Evolutionary conservation across 2,888 invertebrate species (phyloP).

Genomic region (Mayetiola destructor): DNA sequence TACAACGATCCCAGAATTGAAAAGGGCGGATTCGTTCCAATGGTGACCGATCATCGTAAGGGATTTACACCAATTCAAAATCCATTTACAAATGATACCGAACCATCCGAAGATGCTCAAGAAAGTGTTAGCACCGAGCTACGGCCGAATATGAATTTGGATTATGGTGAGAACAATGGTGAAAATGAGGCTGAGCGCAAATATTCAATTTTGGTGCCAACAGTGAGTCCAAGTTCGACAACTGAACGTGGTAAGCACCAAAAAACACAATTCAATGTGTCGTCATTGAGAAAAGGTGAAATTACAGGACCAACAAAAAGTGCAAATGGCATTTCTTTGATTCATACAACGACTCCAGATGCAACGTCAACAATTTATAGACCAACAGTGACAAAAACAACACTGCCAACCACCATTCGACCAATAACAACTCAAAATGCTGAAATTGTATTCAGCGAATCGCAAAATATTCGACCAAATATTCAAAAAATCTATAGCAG

Average conservation of each 20-base stretch:
- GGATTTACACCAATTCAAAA: slow-evolving; percentile 55
- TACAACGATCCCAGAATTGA: slow-evolving; percentile 39
- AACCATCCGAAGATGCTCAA: slow-evolving; percentile 18
- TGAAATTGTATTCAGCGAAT: too few relatives aligned
- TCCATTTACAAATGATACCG: slow-evolving; percentile 28
- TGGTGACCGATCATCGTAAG: slow-evolving; percentile 50
- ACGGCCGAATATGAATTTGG: background rate
- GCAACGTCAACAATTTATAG: background rate
- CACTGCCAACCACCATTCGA: background rate
- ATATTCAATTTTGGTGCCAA: background rate
- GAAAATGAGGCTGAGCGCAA: background rate
- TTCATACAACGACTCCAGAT: background rate
- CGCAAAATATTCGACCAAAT: too few relatives aligned
- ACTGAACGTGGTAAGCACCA: background rate
- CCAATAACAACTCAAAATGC: background rate
- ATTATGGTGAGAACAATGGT: background rate
- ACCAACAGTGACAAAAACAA: background rate
- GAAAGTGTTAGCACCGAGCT: slow-evolving; percentile 13
- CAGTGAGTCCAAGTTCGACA: background rate
- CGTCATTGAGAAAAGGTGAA: slow-evolving; percentile 7
- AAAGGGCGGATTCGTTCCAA: slow-evolving; percentile 62
- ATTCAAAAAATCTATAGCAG: background rate
- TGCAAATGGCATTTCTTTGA: background rate
- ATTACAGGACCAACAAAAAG: slow-evolving; percentile 2
- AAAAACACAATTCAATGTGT: background rate